Evolutionary conservation across 2,888 invertebrate species (phyloP).

Genomic region (Eucera pruinosa): DNA sequence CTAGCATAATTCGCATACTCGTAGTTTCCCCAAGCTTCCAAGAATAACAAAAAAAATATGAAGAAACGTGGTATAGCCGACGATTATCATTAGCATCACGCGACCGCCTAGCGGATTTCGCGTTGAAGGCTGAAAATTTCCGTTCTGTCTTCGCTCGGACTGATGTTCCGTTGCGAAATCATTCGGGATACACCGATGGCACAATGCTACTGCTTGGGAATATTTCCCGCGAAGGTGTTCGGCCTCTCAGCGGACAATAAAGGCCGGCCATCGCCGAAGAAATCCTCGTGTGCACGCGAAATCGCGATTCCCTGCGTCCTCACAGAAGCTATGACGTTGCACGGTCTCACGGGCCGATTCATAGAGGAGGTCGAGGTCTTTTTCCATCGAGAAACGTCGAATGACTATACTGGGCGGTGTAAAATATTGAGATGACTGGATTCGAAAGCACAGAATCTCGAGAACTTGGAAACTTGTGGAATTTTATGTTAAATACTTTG

Average conservation of each 20-base stretch:
- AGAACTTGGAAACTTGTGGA: not conserved
- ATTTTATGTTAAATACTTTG: not conserved
- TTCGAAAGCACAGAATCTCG: too few relatives aligned
- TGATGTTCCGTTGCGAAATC: constrained; percentile 63
- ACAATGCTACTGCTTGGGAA: constrained; percentile 82
- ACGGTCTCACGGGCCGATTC: constrained; percentile 51
- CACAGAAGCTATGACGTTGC: constrained; percentile 34
- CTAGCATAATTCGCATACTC: too few relatives aligned
- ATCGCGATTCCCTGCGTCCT: constrained; percentile 37
- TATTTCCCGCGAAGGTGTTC: constrained; percentile 78
- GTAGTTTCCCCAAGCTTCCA: not conserved
- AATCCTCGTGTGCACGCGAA: constrained; percentile 62
- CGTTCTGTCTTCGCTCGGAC: constrained; percentile 39
- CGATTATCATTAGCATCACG: constrained; percentile 72
- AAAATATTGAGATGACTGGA: not conserved
- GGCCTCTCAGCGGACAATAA: constrained; percentile 73
- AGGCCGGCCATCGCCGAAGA: constrained; percentile 67
- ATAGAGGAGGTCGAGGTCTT: constrained; percentile 69
- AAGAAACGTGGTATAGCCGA: constrained; percentile 12
- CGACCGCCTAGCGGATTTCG: constrained; percentile 59
- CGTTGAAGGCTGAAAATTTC: constrained; percentile 69
- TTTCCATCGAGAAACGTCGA: constrained; percentile 15
- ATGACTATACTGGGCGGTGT: not conserved
- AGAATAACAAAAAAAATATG: constrained; percentile 23
- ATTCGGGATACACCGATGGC: constrained; percentile 38